These are phyloP conservation scores for Megathymus violae DNA, from an alignment of 1,140 invertebrate species.

Conservation along the genomic window DNA sequence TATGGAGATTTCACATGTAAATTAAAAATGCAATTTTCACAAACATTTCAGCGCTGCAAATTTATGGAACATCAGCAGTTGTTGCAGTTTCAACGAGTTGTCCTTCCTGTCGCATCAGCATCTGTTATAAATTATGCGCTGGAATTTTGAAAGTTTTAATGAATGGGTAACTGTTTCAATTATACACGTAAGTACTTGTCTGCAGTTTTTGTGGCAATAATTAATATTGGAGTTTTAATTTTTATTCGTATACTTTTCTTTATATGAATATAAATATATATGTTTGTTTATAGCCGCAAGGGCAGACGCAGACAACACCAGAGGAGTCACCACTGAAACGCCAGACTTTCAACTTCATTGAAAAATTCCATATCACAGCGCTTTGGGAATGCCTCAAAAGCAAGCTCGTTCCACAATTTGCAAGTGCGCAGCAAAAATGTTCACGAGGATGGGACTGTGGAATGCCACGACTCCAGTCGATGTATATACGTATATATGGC, in stretches of 20 bases:
- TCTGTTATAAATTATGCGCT: conserved; percentile 18
- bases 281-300: too few species aligned
- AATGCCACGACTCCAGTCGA: too few species aligned
- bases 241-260: neutral
- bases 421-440: too few species aligned
- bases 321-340: too few species aligned
- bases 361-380: too few species aligned
- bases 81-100: conserved; percentile 23
- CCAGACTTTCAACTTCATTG: too few species aligned
- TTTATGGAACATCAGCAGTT: conserved; percentile 18
- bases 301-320: too few species aligned
- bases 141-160: conserved; percentile 33
- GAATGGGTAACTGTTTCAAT: conserved; percentile 30
- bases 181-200: conserved; percentile 4
- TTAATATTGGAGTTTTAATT: neutral
- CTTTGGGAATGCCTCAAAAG: too few species aligned
- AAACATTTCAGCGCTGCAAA: conserved; percentile 18
- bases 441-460: too few species aligned
- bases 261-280: too few species aligned
- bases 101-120: conserved; percentile 26
- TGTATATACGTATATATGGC: too few species aligned
- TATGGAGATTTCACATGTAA: neutral
- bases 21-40: neutral
- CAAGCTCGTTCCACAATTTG: too few species aligned
- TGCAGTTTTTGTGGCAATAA: conserved; percentile 8